Evolutionary conservation across 2,888 invertebrate species (phyloP), one percentile per base, ranked within the genome.

Genomic region (Pherbina coryleti): DNA sequence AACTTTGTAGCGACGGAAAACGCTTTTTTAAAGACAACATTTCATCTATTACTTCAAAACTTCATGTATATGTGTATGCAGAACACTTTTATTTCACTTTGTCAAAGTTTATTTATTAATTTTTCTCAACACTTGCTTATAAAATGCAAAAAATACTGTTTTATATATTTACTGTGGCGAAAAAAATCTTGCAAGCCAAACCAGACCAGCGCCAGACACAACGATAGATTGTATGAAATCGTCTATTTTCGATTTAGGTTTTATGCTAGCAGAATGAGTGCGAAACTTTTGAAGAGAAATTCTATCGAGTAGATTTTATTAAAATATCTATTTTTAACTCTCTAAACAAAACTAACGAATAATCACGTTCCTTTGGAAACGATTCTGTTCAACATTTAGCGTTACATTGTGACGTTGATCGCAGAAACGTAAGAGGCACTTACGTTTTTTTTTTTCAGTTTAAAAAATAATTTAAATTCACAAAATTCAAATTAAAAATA

Each of bases 1-100:
- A 90, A 86, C 91, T 91, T 82, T 90, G 90, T 81, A 91, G 86
- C 78, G 91, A 91, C 77, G 91, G 91, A 84, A 91, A 91, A 81
- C 89, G 89, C 85, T 91, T 91, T 84, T 91, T 91, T 83, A 91
- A 87, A 79, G 85, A 88, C 81, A 88, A 81, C 88, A 88, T 88
- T 82, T 74, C 19, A n/a, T 17, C 5, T 70, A 19, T 64, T 66
- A 17, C 67, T 73, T 73, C 17, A 11, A n/a, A 64, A 14, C 14
- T 28, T 60, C 25, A 28, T 64, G 17, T 31, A 64, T 62, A 28
- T 51, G 9, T 31, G 31, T 64, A 64, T 31, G 19, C 22, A 14
- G 17, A 64, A 31, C n/a, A 64, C n/a, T 62, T 60, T 22, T 25
- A 17, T 64, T 64, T 64, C 34, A 19, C 55, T 28, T 17, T 60